Evolutionary conservation across 2,888 invertebrate genomes (phyloP).

Genomic region (Pyrochroa serraticornis): DNA sequence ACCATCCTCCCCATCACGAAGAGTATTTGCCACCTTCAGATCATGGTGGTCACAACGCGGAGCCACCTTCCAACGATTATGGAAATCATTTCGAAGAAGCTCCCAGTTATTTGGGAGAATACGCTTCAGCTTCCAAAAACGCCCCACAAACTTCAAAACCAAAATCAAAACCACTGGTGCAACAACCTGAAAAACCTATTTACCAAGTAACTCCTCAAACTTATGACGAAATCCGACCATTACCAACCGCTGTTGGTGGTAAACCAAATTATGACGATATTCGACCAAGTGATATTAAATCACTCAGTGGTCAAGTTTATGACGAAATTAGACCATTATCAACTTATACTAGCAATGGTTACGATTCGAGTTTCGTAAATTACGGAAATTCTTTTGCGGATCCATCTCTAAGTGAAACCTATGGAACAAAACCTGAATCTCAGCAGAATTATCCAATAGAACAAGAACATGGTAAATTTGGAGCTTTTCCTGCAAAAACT

Average conservation of each 20-base stretch:
- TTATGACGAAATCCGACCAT: conserved; percentile 8
- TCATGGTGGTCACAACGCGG: not conserved
- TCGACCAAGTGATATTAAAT: not conserved
- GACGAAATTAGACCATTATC: conserved; percentile 19
- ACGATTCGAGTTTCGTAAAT: not conserved
- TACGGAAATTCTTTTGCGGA: no score
- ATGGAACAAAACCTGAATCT: not conserved
- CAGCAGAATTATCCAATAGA: no score
- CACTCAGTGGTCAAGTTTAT: no score
- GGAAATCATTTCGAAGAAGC: conserved; percentile 35
- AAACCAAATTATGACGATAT: not conserved
- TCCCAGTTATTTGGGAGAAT: conserved; percentile 18
- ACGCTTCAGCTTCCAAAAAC: conserved; percentile 20
- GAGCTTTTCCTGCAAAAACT: conserved; percentile 8
- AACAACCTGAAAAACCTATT: conserved; percentile 1
- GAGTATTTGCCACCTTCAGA: not conserved
- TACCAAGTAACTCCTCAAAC: not conserved
- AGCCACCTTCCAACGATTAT: conserved; percentile 31
- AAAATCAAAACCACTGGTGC: not conserved
- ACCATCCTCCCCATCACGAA: conserved; percentile 1
- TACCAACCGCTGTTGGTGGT: not conserved
- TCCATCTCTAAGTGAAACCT: not conserved
- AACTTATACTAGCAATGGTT: conserved; percentile 1
- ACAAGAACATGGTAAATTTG: not conserved
- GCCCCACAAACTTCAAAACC: not conserved